Evolutionary conservation across 2,888 invertebrate species (phyloP).

Genomic region (Rapana venosa): DNA sequence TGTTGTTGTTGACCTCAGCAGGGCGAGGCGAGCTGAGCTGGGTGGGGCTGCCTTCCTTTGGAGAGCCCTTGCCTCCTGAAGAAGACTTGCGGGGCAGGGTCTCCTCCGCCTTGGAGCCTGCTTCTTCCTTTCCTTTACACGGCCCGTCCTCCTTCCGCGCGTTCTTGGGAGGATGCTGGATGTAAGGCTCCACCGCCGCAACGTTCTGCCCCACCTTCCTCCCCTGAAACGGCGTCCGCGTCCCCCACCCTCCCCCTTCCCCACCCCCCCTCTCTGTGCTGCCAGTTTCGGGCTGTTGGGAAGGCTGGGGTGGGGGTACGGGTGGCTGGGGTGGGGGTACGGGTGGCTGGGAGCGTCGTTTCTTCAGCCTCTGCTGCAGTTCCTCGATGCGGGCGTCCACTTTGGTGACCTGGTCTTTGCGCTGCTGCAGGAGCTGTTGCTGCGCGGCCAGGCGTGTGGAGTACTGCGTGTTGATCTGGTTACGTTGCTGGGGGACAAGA

Average conservation of each 20-base stretch:
- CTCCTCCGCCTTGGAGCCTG: neutral
- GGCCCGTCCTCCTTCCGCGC: neutral
- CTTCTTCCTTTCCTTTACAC: neutral
- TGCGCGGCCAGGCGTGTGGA: conserved; percentile 93
- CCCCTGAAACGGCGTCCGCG: neutral
- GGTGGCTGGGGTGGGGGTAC: conserved; percentile 50
- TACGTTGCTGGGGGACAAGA: conserved; percentile 85
- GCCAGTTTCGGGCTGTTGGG: conserved; percentile 48
- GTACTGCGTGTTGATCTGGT: conserved; percentile 96
- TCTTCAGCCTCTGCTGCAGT: conserved; percentile 92
- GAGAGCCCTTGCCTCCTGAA: neutral
- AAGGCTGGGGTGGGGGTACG: neutral
- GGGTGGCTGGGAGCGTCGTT: conserved; percentile 88
- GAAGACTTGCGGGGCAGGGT: neutral
- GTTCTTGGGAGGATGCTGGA: conserved; percentile 70
- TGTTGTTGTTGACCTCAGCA: neutral
- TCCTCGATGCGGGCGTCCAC: conserved; percentile 96
- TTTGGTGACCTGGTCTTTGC: conserved; percentile 93
- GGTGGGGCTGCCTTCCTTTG: neutral
- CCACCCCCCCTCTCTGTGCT: conserved; percentile 50
- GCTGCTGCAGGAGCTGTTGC: conserved; percentile 90
- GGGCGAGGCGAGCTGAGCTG: neutral
- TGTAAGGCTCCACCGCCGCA: conserved; percentile 78
- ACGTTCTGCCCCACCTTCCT: conserved; percentile 66
- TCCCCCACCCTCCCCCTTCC: conserved; percentile 24